These are phyloP conservation scores for Glyptemys insculpta DNA, from an alignment of 2,797 vertebrate genomes.

Conservation along the genomic window DNA sequence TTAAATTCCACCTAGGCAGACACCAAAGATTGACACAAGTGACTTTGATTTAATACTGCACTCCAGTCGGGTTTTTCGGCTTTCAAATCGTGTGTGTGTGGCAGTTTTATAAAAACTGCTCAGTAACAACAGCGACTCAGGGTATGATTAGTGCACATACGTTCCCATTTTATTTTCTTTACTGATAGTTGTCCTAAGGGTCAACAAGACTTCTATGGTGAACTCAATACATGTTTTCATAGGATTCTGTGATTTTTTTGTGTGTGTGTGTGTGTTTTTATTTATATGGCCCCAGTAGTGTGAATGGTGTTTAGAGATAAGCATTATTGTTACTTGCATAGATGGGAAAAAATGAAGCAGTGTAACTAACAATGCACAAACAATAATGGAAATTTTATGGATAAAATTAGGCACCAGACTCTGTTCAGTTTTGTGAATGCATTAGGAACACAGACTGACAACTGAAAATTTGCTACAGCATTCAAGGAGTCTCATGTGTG, in stretches of 20 bases:
- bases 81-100: not conserved
- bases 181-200: not conserved
- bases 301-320: not conserved
- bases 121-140: not conserved
- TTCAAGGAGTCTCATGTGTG: not conserved
- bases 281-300: not conserved
- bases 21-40: not conserved
- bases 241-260: not conserved
- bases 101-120: not conserved
- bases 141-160: not conserved
- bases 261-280: not conserved
- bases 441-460: not conserved
- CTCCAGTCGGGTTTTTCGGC: not conserved
- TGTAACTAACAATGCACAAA: not conserved
- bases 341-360: not conserved
- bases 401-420: not conserved
- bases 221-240: not conserved
- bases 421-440: not conserved
- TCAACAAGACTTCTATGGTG: not conserved
- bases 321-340: not conserved
- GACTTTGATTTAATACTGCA: not conserved
- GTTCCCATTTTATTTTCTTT: not conserved
- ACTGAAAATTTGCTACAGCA: not conserved
- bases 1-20: not conserved
- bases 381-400: not conserved